phyloP scores from a whole-genome alignment of 2,888 invertebrate genomes.

The Sycophila texana region DNA sequence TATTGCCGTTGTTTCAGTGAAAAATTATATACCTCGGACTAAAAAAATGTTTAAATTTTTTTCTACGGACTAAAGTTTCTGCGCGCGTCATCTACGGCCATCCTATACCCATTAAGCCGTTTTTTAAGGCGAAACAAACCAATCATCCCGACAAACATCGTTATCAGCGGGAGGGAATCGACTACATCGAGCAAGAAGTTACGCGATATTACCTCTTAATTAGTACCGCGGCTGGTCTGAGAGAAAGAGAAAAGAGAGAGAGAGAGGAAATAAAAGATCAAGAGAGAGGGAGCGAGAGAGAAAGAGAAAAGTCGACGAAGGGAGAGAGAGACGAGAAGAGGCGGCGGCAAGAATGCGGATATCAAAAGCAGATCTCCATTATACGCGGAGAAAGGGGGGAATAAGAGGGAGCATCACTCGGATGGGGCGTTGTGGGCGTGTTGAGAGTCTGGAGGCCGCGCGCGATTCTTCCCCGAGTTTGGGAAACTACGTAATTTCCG shows the following conservation, averaged over 20 bases:
- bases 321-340: conserved; percentile 7
- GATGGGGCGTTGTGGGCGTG: conserved; percentile 49
- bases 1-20: too few relatives aligned
- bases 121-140: too few relatives aligned
- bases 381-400: conserved; percentile 44
- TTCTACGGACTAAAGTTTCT: too few relatives aligned
- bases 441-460: conserved; percentile 24
- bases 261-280: neutral
- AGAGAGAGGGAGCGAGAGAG: conserved; percentile 21
- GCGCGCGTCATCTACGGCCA: too few relatives aligned
- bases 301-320: conserved; percentile 17
- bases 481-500: conserved; percentile 57
- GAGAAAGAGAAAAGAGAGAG: neutral
- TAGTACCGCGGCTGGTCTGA: neutral
- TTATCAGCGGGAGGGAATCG: too few relatives aligned
- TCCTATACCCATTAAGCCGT: too few relatives aligned
- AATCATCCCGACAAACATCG: too few relatives aligned
- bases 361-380: conserved; percentile 54
- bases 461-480: conserved; percentile 52
- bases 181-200: too few relatives aligned
- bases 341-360: conserved; percentile 45
- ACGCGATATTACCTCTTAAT: conserved; percentile 29
- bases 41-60: too few relatives aligned
- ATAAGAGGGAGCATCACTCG: conserved; percentile 43
- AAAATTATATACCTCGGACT: too few relatives aligned